Evolutionary conservation across 2,888 invertebrate genomes (phyloP), one percentile per base, ranked within the genome.

Genomic region (Nomada lathburiana): DNA sequence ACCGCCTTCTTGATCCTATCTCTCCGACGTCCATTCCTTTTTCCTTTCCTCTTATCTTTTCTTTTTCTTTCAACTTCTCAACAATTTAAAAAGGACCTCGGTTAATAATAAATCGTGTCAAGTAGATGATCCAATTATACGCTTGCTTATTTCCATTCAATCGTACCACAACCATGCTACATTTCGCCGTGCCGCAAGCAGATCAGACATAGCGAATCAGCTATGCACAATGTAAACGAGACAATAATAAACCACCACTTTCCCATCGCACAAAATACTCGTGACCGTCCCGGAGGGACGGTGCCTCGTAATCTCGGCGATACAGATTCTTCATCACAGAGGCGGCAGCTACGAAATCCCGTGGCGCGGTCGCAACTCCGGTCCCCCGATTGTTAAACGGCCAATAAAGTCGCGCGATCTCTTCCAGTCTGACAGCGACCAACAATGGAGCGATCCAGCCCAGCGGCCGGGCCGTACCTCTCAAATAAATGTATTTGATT

Each of bases 401-500:
- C 86, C 90, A 90, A 90, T 90, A 90, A 90, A 90, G 89, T 90
- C 90, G 86, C 86, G 86, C 88, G 85, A 90, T 90, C 89, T 82
- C 86, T 90, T 90, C 88, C 87, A 85, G 86, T 75, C 86, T 87
- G 85, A 88, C 86, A 85, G 88, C 80, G 82, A 53, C 63, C 71
- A 70, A 90, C 87, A 89, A 90, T 88, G 75, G 85, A 78, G 78
- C 57, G 87, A 83, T 85, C 82, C 83, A 72, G 81, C 70, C 73
- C 72, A 36, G 36, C 53, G 84, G 77, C 84, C 79, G 72, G 64
- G 78, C 77, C 69, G 71, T 44, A 44, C 64, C 63, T 77, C 74
- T 65, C 82, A 82, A 89, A 91, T 91, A 91, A 71, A 93, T 91
- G 91, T 92, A 91, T 92, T 92, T 92, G 92, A 93, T 93, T 93